These are phyloP conservation scores for Drosophila acutilabella DNA, from an alignment of 2,888 invertebrate genomes.

Conservation along the genomic window DNA sequence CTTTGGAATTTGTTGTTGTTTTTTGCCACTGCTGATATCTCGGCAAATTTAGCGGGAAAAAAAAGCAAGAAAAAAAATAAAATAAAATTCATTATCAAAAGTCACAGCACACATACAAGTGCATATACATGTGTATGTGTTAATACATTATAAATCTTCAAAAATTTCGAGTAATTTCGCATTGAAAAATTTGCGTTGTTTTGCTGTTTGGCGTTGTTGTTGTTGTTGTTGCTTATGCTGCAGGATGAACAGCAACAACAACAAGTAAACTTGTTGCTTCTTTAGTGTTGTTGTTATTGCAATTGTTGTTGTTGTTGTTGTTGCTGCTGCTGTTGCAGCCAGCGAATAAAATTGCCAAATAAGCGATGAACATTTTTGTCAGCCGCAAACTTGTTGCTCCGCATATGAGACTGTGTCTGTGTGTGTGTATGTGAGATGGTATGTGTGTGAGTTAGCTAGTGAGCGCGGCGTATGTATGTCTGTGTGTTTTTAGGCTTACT, in stretches of 20 bases:
- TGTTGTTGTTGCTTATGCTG: constrained; percentile 14
- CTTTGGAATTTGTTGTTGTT: constrained; percentile 32
- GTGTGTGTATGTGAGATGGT: constrained; percentile 15
- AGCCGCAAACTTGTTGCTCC: constrained; percentile 73
- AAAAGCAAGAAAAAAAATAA: constrained; percentile 21
- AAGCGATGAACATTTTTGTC: constrained; percentile 72
- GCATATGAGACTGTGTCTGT: constrained; percentile 30
- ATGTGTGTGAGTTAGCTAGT: constrained; percentile 19
- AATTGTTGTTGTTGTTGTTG: constrained; percentile 4
- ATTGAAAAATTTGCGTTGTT: constrained; percentile 19
- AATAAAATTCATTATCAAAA: constrained; percentile 55
- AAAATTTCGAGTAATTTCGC: constrained; percentile 46
- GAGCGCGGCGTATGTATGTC: constrained; percentile 18
- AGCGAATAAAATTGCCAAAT: constrained; percentile 58
- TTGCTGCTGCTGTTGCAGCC: constrained; percentile 30
- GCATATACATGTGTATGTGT: neutral
- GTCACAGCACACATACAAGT: constrained; percentile 10
- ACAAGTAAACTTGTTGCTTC: constrained; percentile 51
- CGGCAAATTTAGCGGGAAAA: constrained; percentile 56
- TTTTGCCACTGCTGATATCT: constrained; percentile 43
- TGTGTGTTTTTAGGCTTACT: constrained; percentile 54
- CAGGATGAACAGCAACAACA: constrained; percentile 19
- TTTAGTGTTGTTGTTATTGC: constrained; percentile 20
- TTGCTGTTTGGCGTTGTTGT: constrained; percentile 6
- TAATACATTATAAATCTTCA: constrained; percentile 18